phyloP scores from a whole-genome alignment of 2,113 vertebrate genomes.

The Cheirogaleus medius region DNA sequence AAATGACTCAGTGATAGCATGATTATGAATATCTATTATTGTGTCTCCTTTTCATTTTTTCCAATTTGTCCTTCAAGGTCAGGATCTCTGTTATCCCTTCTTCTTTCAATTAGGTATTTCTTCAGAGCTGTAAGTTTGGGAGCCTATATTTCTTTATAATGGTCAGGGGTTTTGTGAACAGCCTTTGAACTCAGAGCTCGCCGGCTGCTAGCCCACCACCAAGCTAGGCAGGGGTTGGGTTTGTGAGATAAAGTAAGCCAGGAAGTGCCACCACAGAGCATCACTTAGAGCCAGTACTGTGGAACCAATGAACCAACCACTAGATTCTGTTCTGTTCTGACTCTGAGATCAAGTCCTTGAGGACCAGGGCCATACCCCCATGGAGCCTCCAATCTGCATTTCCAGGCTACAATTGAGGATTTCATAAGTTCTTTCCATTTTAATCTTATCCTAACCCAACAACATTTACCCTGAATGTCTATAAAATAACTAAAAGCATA shows the following conservation, averaged over 20 bases:
- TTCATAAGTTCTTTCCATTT: neutral
- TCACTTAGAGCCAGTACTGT: neutral
- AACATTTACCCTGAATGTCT: neutral
- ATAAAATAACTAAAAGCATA: neutral
- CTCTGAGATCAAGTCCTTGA: neutral
- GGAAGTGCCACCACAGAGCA: neutral
- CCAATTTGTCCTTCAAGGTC: neutral
- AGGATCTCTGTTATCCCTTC: neutral
- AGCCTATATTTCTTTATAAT: neutral
- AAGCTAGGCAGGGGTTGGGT: too few relatives aligned
- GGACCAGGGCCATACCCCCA: neutral
- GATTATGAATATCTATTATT: neutral
- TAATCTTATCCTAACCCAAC: neutral
- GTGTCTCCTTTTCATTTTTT: neutral
- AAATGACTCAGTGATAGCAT: neutral
- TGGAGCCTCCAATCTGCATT: neutral
- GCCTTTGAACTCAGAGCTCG: neutral
- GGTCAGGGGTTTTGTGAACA: neutral
- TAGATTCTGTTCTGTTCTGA: neutral
- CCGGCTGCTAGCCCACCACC: neutral
- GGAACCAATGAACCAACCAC: neutral
- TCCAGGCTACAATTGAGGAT: neutral
- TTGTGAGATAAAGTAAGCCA: neutral
- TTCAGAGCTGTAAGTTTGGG: neutral
- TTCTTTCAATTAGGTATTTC: neutral